Base-by-base conservation (phyloP, 2,113 vertebrate species). In the Petrocephalus microphthalmus region DNA sequence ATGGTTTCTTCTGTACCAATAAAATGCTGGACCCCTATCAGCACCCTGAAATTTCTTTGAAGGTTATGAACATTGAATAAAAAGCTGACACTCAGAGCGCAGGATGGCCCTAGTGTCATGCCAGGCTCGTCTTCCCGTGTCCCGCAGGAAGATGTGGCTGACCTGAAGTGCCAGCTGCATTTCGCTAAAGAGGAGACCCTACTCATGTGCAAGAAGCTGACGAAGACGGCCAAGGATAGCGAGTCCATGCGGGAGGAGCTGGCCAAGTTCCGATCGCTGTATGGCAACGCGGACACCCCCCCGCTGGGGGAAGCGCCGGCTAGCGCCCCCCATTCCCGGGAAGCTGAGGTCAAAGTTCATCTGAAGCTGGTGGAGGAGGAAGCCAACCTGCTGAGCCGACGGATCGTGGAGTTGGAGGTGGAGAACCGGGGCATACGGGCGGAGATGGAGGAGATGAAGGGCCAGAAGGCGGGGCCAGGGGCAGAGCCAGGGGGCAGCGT, bases 141-240 rank as follows among this genome's bases (percentile, higher is more conserved):
- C 52, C 67, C 60, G 3, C 92, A 99, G 98, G 98, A 99, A 92
- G 98, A 99, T 95, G 97, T 94, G 0, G 94, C 96, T 0, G 98
- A 99, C 91, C 94, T 99, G 53, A 97, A 97, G 93, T 99, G 98
- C 93, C 98, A 99, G 91, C 95, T 99, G 88, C 97, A 99, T 93
- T 99, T 99, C 87, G 98, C 98, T 84, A 99, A 99, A 95, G 98
- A 99, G 89, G 98, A 99, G 92, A 97, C 97, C 0, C 95, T 97
- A 29, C 95, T 99, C 90, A 99, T 99, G 98, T 99, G 98, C 94
- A 99, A 99, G 95, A 99, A 99, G 94, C 96, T 99, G 91, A 96
- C 97, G 87, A 98, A 97, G 92, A 94, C 99, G 89, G 98, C 96
- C 86, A 96, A 96, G 86, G 98, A 99, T 89, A 97, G 96, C 0